These are phyloP conservation scores for Otolemur crassicaudatus DNA, from an alignment of 2,797 vertebrate genomes.

Conservation along the genomic window DNA sequence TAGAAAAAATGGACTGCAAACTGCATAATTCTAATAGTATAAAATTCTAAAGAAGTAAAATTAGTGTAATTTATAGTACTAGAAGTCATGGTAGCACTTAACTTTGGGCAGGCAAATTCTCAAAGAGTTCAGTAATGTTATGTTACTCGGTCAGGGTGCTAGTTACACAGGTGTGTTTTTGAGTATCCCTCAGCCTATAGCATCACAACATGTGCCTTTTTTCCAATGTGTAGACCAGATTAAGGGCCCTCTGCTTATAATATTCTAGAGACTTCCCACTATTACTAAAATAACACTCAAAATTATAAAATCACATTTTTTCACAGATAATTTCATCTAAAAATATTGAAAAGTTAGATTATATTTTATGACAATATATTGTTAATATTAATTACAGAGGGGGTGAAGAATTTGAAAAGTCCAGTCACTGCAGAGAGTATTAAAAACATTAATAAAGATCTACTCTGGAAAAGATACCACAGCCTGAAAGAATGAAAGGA, in stretches of 20 bases:
- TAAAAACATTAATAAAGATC: neutral
- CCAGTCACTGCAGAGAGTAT: neutral
- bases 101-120: neutral
- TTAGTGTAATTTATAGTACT: neutral
- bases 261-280: neutral
- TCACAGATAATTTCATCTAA: neutral
- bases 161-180: neutral
- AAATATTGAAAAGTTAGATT: neutral
- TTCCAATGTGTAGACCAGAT: neutral
- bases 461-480: neutral
- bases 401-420: neutral
- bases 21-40: neutral
- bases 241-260: neutral
- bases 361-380: neutral
- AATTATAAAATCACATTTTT: neutral
- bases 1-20: neutral
- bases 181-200: neutral
- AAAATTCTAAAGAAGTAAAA: slow-evolving; percentile 15
- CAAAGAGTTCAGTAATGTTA: neutral
- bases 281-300: neutral
- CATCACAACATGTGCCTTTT: neutral
- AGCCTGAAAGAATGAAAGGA: neutral
- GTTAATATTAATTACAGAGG: neutral
- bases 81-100: neutral
- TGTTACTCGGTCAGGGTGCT: neutral